phyloP scores from a whole-genome alignment of 1,140 invertebrate species.

The Pissodes strobi region DNA sequence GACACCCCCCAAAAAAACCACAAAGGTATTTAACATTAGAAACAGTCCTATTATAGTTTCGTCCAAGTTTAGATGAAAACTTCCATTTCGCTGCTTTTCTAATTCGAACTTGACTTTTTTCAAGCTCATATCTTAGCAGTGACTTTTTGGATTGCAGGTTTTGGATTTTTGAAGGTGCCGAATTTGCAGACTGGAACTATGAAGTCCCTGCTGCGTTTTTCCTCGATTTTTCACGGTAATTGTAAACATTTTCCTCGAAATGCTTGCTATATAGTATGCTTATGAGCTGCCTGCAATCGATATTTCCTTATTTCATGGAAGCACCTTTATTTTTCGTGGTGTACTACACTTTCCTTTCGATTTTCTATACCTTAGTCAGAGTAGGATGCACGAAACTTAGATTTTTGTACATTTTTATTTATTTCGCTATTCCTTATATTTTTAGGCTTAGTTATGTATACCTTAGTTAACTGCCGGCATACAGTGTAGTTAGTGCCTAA shows the following conservation, averaged over 20 bases:
- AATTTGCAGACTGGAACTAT: neutral
- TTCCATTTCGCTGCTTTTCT: too few relatives aligned
- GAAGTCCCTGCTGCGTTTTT: constrained; percentile 12
- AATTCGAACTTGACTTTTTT: neutral
- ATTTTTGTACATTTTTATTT: too few relatives aligned
- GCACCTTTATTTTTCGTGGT: neutral
- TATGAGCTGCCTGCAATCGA: constrained; percentile 7
- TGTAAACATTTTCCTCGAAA: neutral
- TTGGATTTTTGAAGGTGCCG: constrained; percentile 1
- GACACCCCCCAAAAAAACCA: constrained; percentile 2
- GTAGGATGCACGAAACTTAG: too few relatives aligned
- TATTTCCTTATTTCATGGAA: constrained; percentile 6
- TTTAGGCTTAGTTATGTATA: too few relatives aligned
- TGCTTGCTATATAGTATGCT: neutral
- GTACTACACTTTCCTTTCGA: too few relatives aligned
- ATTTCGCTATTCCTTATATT: too few relatives aligned
- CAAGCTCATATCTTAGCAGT: neutral
- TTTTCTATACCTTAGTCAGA: too few relatives aligned
- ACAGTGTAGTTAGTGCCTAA: too few relatives aligned
- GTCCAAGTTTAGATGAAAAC: too few relatives aligned
- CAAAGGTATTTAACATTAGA: constrained; percentile 21
- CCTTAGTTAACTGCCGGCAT: too few relatives aligned
- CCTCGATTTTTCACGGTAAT: constrained; percentile 13
- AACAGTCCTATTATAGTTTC: neutral
- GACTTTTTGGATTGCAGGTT: neutral